phyloP scores from a whole-genome alignment of 1,140 invertebrate species.

The Bathynomus jamesi region DNA sequence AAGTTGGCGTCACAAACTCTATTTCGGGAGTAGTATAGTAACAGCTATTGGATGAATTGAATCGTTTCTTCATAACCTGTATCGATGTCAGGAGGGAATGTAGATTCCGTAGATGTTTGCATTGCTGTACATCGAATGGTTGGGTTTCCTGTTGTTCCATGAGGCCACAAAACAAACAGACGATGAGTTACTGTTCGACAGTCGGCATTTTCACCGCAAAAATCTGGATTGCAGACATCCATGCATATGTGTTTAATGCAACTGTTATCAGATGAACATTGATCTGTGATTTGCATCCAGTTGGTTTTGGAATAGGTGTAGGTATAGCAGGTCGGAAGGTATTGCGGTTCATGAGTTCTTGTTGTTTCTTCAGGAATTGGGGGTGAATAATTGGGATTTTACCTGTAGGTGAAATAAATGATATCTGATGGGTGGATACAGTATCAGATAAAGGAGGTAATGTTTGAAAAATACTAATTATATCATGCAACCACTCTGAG shows the following conservation, averaged over 20 bases:
- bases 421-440: constrained; percentile 45
- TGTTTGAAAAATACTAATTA: constrained; percentile 66
- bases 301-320: constrained; percentile 18
- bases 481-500: constrained; percentile 46
- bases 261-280: constrained; percentile 63
- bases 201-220: constrained; percentile 72
- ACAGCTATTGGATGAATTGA: background rate
- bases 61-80: background rate
- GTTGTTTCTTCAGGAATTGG: constrained; percentile 57
- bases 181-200: constrained; percentile 72
- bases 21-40: background rate
- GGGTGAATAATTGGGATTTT: constrained; percentile 56
- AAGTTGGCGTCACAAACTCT: too few species aligned
- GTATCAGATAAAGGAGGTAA: constrained; percentile 50
- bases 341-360: constrained; percentile 54
- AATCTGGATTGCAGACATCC: constrained; percentile 69
- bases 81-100: background rate
- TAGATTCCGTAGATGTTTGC: background rate
- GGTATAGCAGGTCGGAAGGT: constrained; percentile 49
- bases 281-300: constrained; percentile 38
- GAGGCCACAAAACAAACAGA: constrained; percentile 53
- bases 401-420: constrained; percentile 59
- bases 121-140: constrained; percentile 53
- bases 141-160: constrained; percentile 27
- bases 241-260: constrained; percentile 63